Percentiles rank a stretch among this genome's conserved stretches.
These are phyloP conservation scores for Zootoca vivipara DNA, from an alignment of 2,113 vertebrate genomes.

Conservation along the genomic window DNA sequence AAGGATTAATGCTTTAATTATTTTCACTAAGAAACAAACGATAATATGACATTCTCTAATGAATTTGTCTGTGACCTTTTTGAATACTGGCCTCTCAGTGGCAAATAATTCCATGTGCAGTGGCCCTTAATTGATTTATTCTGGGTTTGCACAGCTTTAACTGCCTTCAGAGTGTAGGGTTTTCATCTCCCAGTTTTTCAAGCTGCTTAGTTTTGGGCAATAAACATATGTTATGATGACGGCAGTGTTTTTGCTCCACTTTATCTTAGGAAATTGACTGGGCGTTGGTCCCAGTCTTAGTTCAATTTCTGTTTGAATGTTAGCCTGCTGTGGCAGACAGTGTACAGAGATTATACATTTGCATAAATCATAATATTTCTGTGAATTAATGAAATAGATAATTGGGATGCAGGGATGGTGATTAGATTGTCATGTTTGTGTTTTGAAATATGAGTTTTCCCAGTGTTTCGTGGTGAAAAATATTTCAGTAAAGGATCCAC, in stretches of 20 bases:
- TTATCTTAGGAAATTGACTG: background rate
- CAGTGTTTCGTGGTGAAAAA: constrained; percentile 11
- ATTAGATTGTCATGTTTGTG: background rate
- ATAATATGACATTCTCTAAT: background rate
- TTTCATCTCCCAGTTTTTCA: background rate
- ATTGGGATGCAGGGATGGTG: background rate
- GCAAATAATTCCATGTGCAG: background rate
- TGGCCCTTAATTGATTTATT: background rate
- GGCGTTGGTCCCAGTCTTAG: background rate
- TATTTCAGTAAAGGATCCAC: constrained; percentile 27
- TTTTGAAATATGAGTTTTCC: background rate
- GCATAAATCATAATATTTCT: constrained; percentile 3
- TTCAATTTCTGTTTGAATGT: constrained; percentile 17
- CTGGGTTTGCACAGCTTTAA: constrained; percentile 13
- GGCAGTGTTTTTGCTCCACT: background rate
- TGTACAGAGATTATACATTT: background rate
- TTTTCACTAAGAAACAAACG: too few species aligned
- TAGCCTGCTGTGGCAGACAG: constrained; percentile 8
- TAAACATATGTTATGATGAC: constrained; percentile 28
- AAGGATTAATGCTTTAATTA: too few species aligned
- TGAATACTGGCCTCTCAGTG: background rate
- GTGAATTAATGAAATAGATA: background rate
- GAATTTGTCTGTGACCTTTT: background rate
- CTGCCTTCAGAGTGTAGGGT: background rate
- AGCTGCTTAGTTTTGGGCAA: constrained; percentile 2